phyloP scores from a whole-genome alignment of 1,140 invertebrate genomes.

The Solenopsis invicta region DNA sequence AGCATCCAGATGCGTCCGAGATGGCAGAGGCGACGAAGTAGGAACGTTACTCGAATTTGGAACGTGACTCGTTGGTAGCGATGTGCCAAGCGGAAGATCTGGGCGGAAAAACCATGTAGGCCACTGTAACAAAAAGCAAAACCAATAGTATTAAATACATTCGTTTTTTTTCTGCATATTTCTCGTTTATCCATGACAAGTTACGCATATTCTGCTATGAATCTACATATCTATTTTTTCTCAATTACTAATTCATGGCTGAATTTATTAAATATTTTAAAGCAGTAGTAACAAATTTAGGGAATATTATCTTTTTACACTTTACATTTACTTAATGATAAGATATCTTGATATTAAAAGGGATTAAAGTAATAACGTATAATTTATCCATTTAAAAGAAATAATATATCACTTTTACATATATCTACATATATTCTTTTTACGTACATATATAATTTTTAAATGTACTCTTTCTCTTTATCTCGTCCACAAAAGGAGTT shows the following conservation, averaged over 20 bases:
- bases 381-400: not conserved
- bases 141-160: not conserved
- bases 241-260: not conserved
- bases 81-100: slow-evolving; percentile 76
- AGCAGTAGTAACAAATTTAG: not conserved
- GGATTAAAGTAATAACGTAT: not conserved
- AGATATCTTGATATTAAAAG: not conserved
- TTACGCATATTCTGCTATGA: not conserved
- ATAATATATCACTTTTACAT: not conserved
- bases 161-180: not conserved
- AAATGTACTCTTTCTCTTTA: not conserved
- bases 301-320: not conserved
- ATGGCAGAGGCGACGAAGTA: slow-evolving; percentile 72
- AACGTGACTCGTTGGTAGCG: slow-evolving; percentile 67
- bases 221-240: not conserved
- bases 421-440: not conserved
- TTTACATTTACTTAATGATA: not conserved
- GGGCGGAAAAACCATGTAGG: slow-evolving; percentile 83
- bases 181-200: not conserved
- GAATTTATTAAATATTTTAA: not conserved
- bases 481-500: not conserved
- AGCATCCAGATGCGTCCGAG: slow-evolving; percentile 75
- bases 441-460: not conserved
- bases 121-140: slow-evolving; percentile 79
- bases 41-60: slow-evolving; percentile 74